Base-by-base conservation (phyloP, 2,113 vertebrate genomes). In the Hiodon alosoides region DNA sequence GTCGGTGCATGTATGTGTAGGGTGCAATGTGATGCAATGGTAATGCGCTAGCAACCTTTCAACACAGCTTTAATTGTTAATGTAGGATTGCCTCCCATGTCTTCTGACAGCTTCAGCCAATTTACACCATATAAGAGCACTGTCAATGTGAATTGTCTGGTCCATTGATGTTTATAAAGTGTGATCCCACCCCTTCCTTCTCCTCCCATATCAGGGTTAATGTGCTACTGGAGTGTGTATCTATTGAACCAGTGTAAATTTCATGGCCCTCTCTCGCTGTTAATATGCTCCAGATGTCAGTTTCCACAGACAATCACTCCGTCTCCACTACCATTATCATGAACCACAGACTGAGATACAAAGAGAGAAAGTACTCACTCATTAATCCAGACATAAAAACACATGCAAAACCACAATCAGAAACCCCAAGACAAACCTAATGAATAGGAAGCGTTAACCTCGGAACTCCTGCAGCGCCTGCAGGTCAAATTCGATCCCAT, bases 221-320 rank as follows among this genome's bases (percentile, higher is more conserved):
- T 8, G 14, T 53, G 51, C 11, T 50, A 11, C 64, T 58, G 7
- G 3, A 3, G n/a, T 10, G 14, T 52, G 8, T 7, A 4, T 13
- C 8, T 7, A 10, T 6, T 57, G 66, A 60, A 57, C 31, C 46
- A 58, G 73, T n/a, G 65, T 50, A 17, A 48, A 46, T 62, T 48
- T 68, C 14, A 11, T 78, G 79, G 8, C 75, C 77, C 81, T 77
- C 78, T 78, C 76, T 83, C 79, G 72, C 74, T 79, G 73, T 81
- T 84, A 83, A 83, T 82, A 72, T 11, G 65, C 81, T 90, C 86
- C 89, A 86, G 88, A 88, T 87, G 86, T 83, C 85, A 74, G 78
- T 81, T 75, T 83, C 81, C 85, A 82, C 83, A 86, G 81, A 77
- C 51, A 78, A 58, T 69, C 70, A 31, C 31, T 1, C 31, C 0